Conservation (phyloP, 2,888 invertebrate species). For the Eurois occulta region DNA sequence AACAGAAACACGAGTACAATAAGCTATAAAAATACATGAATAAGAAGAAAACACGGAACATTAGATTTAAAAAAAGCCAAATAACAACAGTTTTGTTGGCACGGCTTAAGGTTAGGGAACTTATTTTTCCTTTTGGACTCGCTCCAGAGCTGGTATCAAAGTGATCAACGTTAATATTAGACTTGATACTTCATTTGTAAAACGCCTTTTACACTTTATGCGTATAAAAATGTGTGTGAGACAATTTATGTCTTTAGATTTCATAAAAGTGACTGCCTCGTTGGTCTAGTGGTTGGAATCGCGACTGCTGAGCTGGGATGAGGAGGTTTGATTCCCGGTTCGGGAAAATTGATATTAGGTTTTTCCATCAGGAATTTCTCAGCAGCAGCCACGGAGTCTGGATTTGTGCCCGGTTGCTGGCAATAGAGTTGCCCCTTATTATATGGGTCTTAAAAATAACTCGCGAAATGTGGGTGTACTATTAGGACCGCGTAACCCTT, state of each 20-base stretch:
- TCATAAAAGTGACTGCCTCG: neutral
- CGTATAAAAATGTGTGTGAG: neutral
- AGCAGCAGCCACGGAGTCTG: too few species aligned
- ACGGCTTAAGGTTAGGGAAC: constrained; percentile 68
- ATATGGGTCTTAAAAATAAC: too few species aligned
- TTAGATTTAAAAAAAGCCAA: constrained; percentile 66
- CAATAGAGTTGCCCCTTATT: too few species aligned
- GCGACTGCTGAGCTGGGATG: too few species aligned
- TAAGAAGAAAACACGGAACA: constrained; percentile 62
- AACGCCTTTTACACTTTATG: neutral
- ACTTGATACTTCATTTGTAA: constrained; percentile 50
- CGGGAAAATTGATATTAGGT: too few species aligned
- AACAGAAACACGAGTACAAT: constrained; percentile 1
- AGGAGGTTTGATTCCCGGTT: too few species aligned
- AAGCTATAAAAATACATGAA: constrained; percentile 36
- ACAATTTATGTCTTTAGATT: neutral
- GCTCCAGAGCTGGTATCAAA: constrained; percentile 76
- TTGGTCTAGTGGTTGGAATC: too few species aligned
- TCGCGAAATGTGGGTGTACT: too few species aligned
- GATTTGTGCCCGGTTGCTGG: too few species aligned
- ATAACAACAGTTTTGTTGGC: constrained; percentile 70
- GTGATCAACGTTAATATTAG: constrained; percentile 64
- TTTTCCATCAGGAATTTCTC: too few species aligned
- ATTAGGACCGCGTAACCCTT: too few species aligned
- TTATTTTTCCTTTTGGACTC: constrained; percentile 78